Base-by-base conservation (phyloP, 1,140 invertebrate species). In the Venturia canescens region DNA sequence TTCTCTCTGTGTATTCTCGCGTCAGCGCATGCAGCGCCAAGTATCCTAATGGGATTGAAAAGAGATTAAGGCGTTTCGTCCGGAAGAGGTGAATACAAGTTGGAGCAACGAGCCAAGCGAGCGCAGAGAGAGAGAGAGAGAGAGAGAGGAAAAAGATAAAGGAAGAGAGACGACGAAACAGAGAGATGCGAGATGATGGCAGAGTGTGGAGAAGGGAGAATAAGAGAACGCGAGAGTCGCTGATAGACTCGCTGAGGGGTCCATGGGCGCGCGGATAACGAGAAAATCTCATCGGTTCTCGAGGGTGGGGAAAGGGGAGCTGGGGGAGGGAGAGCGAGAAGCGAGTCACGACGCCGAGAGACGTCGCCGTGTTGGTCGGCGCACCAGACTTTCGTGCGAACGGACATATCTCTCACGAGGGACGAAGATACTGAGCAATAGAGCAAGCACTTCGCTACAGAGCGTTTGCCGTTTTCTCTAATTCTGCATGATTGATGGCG, bases 401-500 rank as follows among this genome's bases (percentile, higher is more conserved):
- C 57, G 75, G 29, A 77, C 53, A 60, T 69, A 69, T 66, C 75
- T 60, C 48, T 77, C 74, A 38, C 50, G 74, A 81, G 53, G 57
- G 72, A 79, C 66, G 67, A 67, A 83, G 57, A 82, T 63, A 82
- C 27, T 26, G n/a, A 29, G 34, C 57, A 23, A 78, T 27, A 34
- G 66, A 77, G 31, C 74, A 3, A 66, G 57, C 31, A 48, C 16
- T 44, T 6, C 15, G 44, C 53, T 70, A 31, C 18, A 79, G 21
- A 16, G 34, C 27, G 67, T 76, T 78, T 79, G 77, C 53, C 71
- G 84, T 87, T 86, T 85, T 88, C 86, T 87, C 85, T 86, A 86
- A 86, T 88, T 87, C 86, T 81, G 69, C 75, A 77, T 88, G 87
- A 88, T 88, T 88, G 87, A 88, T 88, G 86, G 86, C 84, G 87